Evolutionary conservation across 2,797 vertebrate genomes (phyloP).

Genomic region (Anabas testudineus): DNA sequence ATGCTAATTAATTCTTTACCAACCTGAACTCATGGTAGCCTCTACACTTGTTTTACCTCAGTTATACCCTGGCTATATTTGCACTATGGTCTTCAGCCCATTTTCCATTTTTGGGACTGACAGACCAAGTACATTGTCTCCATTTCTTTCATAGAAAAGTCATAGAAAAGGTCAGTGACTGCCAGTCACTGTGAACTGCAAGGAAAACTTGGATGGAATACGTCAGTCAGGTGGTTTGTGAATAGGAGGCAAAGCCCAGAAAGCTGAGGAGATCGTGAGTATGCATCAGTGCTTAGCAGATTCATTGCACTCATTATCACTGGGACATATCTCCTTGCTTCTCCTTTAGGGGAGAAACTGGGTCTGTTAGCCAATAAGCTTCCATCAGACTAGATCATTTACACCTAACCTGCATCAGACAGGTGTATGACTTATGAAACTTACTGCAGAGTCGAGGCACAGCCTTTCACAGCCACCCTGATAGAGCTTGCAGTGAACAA

Average conservation of each 20-base stretch:
- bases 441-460: constrained; percentile 6
- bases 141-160: constrained; percentile 37
- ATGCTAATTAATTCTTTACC: constrained; percentile 20
- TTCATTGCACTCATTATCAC: constrained; percentile 59
- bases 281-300: constrained; percentile 68
- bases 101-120: constrained; percentile 26
- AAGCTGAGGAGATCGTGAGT: constrained; percentile 33
- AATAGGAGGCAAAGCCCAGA: constrained; percentile 19
- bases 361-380: constrained; percentile 35
- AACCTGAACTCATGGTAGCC: constrained; percentile 32
- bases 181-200: constrained; percentile 39
- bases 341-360: constrained; percentile 12
- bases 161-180: constrained; percentile 55
- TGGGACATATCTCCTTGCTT: constrained; percentile 50
- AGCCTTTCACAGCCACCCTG: constrained; percentile 28
- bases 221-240: constrained; percentile 24
- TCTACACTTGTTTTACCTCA: constrained; percentile 7
- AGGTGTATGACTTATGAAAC: constrained; percentile 16
- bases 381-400: constrained; percentile 32
- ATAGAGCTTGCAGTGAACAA: constrained; percentile 10
- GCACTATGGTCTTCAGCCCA: constrained; percentile 12
- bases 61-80: neutral
- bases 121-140: constrained; percentile 28
- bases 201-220: constrained; percentile 31
- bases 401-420: constrained; percentile 19